Evolutionary conservation across 2,797 vertebrate species (phyloP).

Genomic region (Falco biarmicus): DNA sequence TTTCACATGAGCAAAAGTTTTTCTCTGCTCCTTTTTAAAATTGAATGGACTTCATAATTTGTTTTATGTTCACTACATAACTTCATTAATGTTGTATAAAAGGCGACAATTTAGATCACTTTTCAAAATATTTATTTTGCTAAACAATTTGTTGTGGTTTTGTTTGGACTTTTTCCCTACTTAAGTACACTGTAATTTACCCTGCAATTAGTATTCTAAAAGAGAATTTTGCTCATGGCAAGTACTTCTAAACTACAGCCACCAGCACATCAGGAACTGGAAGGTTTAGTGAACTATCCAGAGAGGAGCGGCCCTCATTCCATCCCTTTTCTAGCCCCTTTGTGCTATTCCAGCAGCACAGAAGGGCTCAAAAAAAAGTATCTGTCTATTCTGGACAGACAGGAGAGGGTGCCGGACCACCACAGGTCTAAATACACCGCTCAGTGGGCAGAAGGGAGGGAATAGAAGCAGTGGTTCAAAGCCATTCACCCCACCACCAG

Average conservation of each 20-base stretch:
- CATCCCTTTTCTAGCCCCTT: not conserved
- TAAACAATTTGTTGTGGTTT: conserved; percentile 28
- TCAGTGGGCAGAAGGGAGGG: not conserved
- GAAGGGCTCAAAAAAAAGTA: not conserved
- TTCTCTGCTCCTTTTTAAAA: not conserved
- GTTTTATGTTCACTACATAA: not conserved
- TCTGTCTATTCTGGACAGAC: not conserved
- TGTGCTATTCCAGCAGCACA: not conserved
- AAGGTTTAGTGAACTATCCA: not conserved
- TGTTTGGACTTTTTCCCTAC: not conserved
- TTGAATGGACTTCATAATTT: not conserved
- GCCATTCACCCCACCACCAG: not conserved
- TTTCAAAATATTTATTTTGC: conserved; percentile 10
- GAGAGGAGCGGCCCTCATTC: not conserved
- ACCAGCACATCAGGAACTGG: not conserved
- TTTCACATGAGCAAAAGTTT: not conserved
- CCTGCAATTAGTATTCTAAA: not conserved
- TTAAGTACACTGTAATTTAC: not conserved
- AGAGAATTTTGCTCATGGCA: not conserved
- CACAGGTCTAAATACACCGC: not conserved
- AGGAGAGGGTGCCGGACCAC: not conserved
- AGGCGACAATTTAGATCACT: not conserved
- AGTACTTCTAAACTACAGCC: not conserved
- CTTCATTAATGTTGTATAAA: not conserved
- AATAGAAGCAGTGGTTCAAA: not conserved